Base-by-base conservation (phyloP, 2,113 vertebrate species). In the Colius striatus region DNA sequence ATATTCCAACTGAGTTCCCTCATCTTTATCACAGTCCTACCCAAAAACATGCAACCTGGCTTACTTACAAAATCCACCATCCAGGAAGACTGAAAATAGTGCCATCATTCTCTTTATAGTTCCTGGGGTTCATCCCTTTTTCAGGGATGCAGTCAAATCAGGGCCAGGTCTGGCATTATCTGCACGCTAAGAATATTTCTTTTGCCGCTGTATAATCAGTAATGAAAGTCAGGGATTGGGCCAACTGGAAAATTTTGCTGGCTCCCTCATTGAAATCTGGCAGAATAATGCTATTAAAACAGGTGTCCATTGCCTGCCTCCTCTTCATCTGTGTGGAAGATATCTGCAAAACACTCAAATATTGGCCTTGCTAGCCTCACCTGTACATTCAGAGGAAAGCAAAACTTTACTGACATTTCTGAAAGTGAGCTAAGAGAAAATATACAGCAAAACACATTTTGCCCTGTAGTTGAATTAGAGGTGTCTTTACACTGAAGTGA, bases 231-330 rank as follows among this genome's bases (percentile, higher is more conserved):
- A 80, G 34, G 17, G 70, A 17, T 60, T 86, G 55, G 60, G 55
- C 76, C 85, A 96, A 72, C 60, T 80, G 84, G 68, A 86, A 95
- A 47, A 83, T 81, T 71, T 77, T 77, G 2, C 30, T 92, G 76
- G 27, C 60, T 89, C 11, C 34, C 38, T 67, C 30, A 51, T 43
- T 22, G 25, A 93, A 55, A 3, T 77, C 43, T 93, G 92, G 89
- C 65, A 89, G 74, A 86, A 63, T 75, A 87, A 73, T 74, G 32
- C 23, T 89, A 27, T 55, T 67, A 43, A 29, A 22, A 72, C 50
- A 80, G 79, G 63, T 78, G 84, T 30, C 68, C 10, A 15, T 38
- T 74, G 36, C 22, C 18, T 29, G 9, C 22, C 23, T 90, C 47
- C 22, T 77, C 9, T 67, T 84, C n/a, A 32, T 80, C 47, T 74